Conservation (phyloP, 2,797 vertebrate genomes). For the Nannoperca obscura region DNA sequence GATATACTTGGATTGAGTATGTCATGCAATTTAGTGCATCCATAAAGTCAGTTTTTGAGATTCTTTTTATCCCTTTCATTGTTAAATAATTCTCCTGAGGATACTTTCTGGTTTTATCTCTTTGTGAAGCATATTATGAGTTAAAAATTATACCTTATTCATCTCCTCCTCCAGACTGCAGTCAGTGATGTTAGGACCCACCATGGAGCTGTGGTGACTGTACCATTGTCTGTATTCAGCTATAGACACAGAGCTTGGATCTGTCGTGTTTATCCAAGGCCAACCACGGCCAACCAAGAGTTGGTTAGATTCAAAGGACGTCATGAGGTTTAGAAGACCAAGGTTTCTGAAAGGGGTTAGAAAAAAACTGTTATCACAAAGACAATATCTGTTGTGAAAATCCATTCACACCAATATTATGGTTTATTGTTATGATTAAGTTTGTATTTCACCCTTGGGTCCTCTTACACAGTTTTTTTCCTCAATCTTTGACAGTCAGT, state of each 20-base stretch:
- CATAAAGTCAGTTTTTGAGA: not conserved
- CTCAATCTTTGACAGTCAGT: not conserved
- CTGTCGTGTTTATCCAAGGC: conserved; percentile 77
- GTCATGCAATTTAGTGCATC: not conserved
- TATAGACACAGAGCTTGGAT: conserved; percentile 78
- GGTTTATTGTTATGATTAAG: not conserved
- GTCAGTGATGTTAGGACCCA: conserved; percentile 80
- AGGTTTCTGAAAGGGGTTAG: conserved; percentile 77
- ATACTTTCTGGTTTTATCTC: not conserved
- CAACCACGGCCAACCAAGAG: conserved; percentile 50
- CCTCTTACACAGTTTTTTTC: not conserved
- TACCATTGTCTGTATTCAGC: conserved; percentile 86
- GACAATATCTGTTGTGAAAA: not conserved
- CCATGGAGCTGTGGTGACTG: conserved; percentile 65
- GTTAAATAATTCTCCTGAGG: not conserved
- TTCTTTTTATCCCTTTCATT: not conserved
- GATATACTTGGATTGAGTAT: not conserved
- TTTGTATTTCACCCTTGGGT: not conserved
- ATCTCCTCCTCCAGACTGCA: conserved; percentile 86
- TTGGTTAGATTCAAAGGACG: conserved; percentile 51
- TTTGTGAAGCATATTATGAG: not conserved
- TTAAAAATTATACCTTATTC: conserved; percentile 78
- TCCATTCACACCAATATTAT: not conserved
- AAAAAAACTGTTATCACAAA: not conserved
- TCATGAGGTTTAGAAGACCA: conserved; percentile 66